Percentiles rank a stretch among this genome's conserved stretches.
These are phyloP conservation scores for Malthinus flaveolus DNA, from an alignment of 2,888 invertebrate genomes.

Conservation along the genomic window DNA sequence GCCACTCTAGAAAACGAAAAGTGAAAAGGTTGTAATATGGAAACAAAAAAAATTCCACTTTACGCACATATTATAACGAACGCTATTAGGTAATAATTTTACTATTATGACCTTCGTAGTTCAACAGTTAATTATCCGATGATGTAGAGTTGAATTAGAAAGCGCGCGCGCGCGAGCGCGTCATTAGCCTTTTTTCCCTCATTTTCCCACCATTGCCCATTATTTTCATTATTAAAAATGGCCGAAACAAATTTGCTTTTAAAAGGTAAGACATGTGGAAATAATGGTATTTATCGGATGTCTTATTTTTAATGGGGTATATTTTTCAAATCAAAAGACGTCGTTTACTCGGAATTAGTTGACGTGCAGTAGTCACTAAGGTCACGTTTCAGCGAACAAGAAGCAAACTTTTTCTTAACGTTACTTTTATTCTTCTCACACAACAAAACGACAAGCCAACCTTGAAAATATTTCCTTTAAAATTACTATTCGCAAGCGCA, in stretches of 20 bases:
- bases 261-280: background rate
- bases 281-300: background rate
- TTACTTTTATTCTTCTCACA: conserved; percentile 13
- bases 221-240: too few relatives aligned
- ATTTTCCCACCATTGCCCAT: too few relatives aligned
- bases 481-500: background rate
- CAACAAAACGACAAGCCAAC: conserved; percentile 12
- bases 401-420: conserved; percentile 14
- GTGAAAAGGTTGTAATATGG: too few relatives aligned
- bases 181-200: too few relatives aligned
- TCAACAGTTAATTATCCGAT: background rate
- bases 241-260: too few relatives aligned
- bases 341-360: conserved; percentile 7
- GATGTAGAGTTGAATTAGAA: too few relatives aligned
- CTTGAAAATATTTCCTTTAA: conserved; percentile 16
- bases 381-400: conserved; percentile 11
- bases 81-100: background rate
- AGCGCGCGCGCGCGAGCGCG: too few relatives aligned
- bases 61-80: too few relatives aligned
- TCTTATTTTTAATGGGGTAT: background rate
- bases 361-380: conserved; percentile 12
- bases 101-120: background rate
- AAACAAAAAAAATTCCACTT: too few relatives aligned
- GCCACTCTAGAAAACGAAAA: conserved; percentile 39
- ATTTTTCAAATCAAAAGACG: conserved; percentile 11